Conservation (phyloP, 2,113 vertebrate genomes). For the Zeus faber region DNA sequence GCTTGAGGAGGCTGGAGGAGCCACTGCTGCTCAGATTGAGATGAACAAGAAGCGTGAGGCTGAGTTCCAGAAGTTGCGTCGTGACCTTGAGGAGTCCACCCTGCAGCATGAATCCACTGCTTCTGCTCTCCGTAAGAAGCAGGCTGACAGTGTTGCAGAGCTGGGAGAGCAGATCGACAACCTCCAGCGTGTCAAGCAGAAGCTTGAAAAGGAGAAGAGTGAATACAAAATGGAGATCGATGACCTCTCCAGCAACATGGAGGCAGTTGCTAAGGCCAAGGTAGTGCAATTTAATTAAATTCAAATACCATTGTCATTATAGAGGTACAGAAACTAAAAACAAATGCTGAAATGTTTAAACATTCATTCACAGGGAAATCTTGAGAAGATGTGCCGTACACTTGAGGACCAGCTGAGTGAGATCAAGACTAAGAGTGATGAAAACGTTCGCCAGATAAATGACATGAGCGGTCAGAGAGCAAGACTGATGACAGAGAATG, state of each 20-base stretch:
- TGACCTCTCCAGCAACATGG: constrained; percentile 65
- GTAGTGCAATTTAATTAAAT: no score
- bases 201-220: constrained; percentile 66
- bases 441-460: no score
- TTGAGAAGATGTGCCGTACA: no score
- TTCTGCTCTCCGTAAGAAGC: constrained; percentile 65
- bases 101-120: constrained; percentile 66
- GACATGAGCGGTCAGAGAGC: no score
- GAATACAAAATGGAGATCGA: constrained; percentile 69
- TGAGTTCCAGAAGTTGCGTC: constrained; percentile 64
- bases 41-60: constrained; percentile 68
- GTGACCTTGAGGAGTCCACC: constrained; percentile 65
- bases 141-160: constrained; percentile 58
- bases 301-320: no score
- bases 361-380: no score
- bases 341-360: no score
- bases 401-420: no score
- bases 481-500: no score
- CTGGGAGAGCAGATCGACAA: constrained; percentile 64
- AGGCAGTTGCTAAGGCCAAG: constrained; percentile 39
- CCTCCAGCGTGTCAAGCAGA: constrained; percentile 64
- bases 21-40: constrained; percentile 68
- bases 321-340: no score
- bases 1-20: constrained; percentile 69
- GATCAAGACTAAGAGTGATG: no score